A percentile compares a stretch with the other conserved stretches of the same genome.
phyloP scores from a whole-genome alignment of 1,140 invertebrate species.

The Vanessa tameamea region DNA sequence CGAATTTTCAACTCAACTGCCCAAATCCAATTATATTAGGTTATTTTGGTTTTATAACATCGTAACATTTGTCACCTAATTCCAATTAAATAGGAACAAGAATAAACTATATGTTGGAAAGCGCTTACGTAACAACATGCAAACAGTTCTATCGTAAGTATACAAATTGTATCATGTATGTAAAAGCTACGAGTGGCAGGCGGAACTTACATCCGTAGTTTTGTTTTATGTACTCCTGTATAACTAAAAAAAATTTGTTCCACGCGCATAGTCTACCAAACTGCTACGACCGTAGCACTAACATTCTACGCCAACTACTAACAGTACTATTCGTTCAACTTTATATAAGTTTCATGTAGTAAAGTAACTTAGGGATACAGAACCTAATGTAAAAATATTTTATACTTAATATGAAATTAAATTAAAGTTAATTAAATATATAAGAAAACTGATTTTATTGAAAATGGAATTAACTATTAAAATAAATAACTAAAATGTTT shows the following conservation, averaged over 20 bases:
- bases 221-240: background rate
- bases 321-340: background rate
- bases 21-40: too few relatives aligned
- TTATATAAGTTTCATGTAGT: too few relatives aligned
- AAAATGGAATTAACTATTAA: too few relatives aligned
- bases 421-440: too few relatives aligned
- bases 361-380: too few relatives aligned
- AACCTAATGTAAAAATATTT: too few relatives aligned
- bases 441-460: too few relatives aligned
- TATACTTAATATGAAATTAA: too few relatives aligned
- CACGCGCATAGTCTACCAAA: background rate
- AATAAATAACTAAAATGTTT: too few relatives aligned
- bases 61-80: background rate
- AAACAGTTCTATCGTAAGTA: background rate
- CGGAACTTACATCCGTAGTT: constrained; percentile 8
- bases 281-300: constrained; percentile 7
- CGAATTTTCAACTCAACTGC: too few relatives aligned
- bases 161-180: constrained; percentile 3
- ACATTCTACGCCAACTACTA: background rate
- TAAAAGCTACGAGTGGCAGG: background rate
- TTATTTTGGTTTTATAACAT: background rate
- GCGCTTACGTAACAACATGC: background rate
- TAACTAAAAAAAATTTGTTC: constrained; percentile 2
- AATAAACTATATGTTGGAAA: background rate
- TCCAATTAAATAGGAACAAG: background rate